Evolutionary conservation across 2,888 invertebrate genomes (phyloP).

Genomic region (Achlya flavicornis): DNA sequence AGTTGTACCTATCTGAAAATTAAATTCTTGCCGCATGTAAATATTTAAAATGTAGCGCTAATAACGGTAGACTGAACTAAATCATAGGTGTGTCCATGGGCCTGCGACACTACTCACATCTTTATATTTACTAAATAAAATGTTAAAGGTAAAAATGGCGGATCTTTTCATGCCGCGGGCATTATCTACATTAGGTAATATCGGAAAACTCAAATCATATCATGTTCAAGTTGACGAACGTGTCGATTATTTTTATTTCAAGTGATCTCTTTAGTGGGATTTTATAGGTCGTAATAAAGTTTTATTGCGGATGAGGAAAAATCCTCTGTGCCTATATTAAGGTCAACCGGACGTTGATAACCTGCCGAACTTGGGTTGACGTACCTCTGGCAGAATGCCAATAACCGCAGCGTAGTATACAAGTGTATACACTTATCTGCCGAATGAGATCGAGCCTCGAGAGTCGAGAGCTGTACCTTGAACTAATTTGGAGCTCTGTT

Average conservation of each 20-base stretch:
- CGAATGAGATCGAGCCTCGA: conserved; percentile 33
- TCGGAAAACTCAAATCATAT: conserved; percentile 21
- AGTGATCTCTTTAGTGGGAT: conserved; percentile 62
- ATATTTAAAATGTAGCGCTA: background rate
- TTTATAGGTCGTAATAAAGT: conserved; percentile 66
- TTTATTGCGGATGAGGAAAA: conserved; percentile 67
- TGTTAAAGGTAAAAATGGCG: too few relatives aligned
- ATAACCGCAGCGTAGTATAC: conserved; percentile 25
- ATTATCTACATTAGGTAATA: too few relatives aligned
- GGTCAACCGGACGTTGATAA: conserved; percentile 71
- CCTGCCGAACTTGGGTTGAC: conserved; percentile 66
- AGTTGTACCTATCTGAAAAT: conserved; percentile 1
- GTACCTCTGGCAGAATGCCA: conserved; percentile 64
- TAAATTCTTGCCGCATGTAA: too few relatives aligned
- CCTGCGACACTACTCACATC: too few relatives aligned
- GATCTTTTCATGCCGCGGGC: too few relatives aligned
- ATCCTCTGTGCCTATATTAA: conserved; percentile 63
- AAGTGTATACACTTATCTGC: conserved; percentile 48
- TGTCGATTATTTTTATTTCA: conserved; percentile 64
- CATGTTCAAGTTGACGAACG: conserved; percentile 38
- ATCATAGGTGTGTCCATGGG: too few relatives aligned
- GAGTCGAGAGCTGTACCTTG: conserved; percentile 41
- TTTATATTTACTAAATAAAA: too few relatives aligned
- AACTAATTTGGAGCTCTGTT: conserved; percentile 44
- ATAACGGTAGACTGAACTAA: background rate